Conservation (phyloP, 1,140 invertebrate species). For the Drosophila repleta region DNA sequence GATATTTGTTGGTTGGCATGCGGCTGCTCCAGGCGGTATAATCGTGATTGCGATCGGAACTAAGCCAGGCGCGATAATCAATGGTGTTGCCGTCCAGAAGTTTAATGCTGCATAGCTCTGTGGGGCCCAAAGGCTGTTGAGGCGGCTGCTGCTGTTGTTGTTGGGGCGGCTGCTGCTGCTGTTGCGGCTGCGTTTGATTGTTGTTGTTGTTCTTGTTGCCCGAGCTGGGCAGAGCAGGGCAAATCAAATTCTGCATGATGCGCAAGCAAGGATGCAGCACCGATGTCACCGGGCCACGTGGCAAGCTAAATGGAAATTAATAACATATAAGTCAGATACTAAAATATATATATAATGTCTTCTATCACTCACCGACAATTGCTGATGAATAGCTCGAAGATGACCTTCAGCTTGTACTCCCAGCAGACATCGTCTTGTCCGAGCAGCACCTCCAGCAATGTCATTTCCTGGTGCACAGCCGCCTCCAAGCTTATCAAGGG, state of each 20-base stretch:
- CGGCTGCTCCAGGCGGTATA: conserved; percentile 88
- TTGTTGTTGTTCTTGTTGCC: conserved; percentile 86
- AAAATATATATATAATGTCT: not conserved
- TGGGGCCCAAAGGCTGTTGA: conserved; percentile 82
- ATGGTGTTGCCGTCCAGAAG: conserved; percentile 88
- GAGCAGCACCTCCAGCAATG: conserved; percentile 93
- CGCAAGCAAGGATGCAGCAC: conserved; percentile 89
- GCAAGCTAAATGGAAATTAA: conserved; percentile 33
- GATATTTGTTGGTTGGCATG: conserved; percentile 56
- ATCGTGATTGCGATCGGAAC: conserved; percentile 89
- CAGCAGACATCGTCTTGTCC: conserved; percentile 97
- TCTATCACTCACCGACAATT: conserved; percentile 85
- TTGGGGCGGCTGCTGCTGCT: conserved; percentile 85
- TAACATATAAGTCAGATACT: too few species aligned
- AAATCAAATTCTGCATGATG: conserved; percentile 92
- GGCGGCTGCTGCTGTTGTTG: conserved; percentile 84
- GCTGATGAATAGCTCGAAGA: conserved; percentile 93
- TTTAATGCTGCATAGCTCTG: conserved; percentile 85
- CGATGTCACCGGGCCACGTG: conserved; percentile 73
- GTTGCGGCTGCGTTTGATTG: conserved; percentile 83
- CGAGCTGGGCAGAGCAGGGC: conserved; percentile 87
- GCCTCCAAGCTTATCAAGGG: conserved; percentile 89
- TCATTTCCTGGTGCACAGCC: conserved; percentile 93
- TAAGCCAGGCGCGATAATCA: conserved; percentile 90
- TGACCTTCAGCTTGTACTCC: conserved; percentile 95